These are phyloP conservation scores for Nesometra sesokonis DNA, from an alignment of 35 echinoderm and acorn worm genomes.

Conservation along the genomic window DNA sequence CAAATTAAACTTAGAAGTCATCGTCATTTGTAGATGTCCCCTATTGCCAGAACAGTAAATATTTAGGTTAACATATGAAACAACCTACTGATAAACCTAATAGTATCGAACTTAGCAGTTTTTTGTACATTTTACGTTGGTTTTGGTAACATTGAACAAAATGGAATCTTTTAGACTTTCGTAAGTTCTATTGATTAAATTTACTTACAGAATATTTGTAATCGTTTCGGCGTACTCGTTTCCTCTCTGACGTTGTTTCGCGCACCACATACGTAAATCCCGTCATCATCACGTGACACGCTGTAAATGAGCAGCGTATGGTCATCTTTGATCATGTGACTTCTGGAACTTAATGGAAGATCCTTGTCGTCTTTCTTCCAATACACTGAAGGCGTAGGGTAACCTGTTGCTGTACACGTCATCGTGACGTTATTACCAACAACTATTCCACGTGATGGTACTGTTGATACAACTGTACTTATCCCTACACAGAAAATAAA, in stretches of 20 bases:
- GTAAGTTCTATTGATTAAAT: too few relatives aligned
- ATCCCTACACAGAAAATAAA: neutral
- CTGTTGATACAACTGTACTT: neutral
- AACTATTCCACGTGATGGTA: neutral
- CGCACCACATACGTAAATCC: neutral
- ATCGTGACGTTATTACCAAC: neutral
- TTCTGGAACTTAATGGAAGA: neutral
- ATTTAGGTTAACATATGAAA: too few relatives aligned
- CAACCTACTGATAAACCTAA: too few relatives aligned
- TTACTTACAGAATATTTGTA: neutral
- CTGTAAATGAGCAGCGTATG: neutral
- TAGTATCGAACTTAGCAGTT: too few relatives aligned
- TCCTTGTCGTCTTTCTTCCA: neutral
- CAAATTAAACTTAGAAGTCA: too few relatives aligned
- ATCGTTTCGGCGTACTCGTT: neutral
- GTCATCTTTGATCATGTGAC: neutral
- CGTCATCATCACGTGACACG: neutral
- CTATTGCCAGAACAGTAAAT: too few relatives aligned
- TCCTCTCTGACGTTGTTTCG: neutral
- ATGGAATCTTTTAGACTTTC: too few relatives aligned
- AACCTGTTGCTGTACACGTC: neutral
- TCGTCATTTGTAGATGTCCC: too few relatives aligned
- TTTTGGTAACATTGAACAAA: too few relatives aligned
- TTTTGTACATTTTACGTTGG: too few relatives aligned
- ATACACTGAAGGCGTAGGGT: neutral